Evolutionary conservation across 2,113 vertebrate genomes (phyloP), one percentile per base, ranked within the genome.

Genomic region (Myrmophylax atrothorax): DNA sequence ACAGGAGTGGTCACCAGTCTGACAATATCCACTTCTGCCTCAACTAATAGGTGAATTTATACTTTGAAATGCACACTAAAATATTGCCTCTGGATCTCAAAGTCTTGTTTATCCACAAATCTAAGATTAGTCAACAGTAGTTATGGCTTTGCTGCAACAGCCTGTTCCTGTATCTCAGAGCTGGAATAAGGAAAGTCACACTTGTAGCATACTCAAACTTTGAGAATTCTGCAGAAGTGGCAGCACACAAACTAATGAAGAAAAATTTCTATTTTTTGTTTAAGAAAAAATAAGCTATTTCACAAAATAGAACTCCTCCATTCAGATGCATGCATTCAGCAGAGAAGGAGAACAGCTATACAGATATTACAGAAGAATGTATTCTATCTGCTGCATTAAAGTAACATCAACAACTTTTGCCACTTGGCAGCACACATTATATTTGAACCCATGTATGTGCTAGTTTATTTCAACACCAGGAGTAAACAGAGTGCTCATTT

Each of bases 241-340:
- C 18, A 72, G 35, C 20, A 62, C 42, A 68, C 6, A 10, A 78
- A 59, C 1, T 29, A 67, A 60, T 7, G 5, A 19, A 19, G 6
- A 63, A 53, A 0, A 0, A 38, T 18, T 47, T 68, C 1, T 44
- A 28, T 5, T 12, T 24, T 14, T 4, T 3, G 40, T 5, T 18
- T 37, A 0, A 7, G 44, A 17, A 9, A 76, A 77, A 53, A 24
- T 7, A 56, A 74, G 10, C 28, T 53, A 7, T 44, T 69, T 81
- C 52, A 60, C 24, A 23, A 75, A 42, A 75, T 47, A 84, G 70
- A 75, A 29, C 14, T 47, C 12, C 53, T 44, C 22, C 15, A 23
- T 67, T 82, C 7, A 52, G 55, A 40, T 18, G 62, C 3, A 55
- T 2, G 3, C 26, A 63, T 46, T 55, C 37, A 85, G 19, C 31